Conservation (phyloP, 2,888 invertebrate species). For the Stramonita haemastoma region DNA sequence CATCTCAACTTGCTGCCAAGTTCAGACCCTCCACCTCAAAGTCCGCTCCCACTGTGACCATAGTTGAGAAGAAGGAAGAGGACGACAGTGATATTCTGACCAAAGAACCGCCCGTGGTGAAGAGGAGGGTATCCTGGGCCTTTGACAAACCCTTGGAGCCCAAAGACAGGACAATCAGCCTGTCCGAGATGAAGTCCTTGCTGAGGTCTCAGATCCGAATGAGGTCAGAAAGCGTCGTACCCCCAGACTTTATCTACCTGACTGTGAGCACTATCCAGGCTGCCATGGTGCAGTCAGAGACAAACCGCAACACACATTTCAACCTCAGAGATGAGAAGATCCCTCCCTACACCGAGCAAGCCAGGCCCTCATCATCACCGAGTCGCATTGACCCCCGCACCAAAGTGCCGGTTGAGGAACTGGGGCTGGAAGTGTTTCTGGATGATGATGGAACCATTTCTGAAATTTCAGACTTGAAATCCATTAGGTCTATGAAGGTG, state of each 20-base stretch:
- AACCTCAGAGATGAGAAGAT: conserved; percentile 54
- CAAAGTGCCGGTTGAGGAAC: conserved; percentile 66
- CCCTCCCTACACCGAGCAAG: conserved; percentile 24
- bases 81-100: conserved; percentile 59
- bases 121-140: conserved; percentile 74
- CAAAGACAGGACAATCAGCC: conserved; percentile 63
- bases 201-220: conserved; percentile 74
- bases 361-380: conserved; percentile 73
- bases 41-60: conserved; percentile 58
- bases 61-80: conserved; percentile 55
- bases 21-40: conserved; percentile 55
- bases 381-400: conserved; percentile 73
- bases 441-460: conserved; percentile 58
- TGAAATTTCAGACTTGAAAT: conserved; percentile 61
- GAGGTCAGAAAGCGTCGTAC: conserved; percentile 67
- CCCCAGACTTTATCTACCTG: conserved; percentile 76
- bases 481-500: conserved; percentile 58
- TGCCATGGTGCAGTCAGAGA: conserved; percentile 65
- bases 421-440: conserved; percentile 61
- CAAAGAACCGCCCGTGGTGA: conserved; percentile 57
- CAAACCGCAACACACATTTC: conserved; percentile 63
- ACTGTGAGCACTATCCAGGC: conserved; percentile 74
- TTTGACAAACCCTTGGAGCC: conserved; percentile 72
- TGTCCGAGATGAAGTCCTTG: conserved; percentile 74
- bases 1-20: conserved; percentile 43